Base-by-base conservation (phyloP, 2,113 vertebrate genomes). In the Nannobrachium achirus region DNA sequence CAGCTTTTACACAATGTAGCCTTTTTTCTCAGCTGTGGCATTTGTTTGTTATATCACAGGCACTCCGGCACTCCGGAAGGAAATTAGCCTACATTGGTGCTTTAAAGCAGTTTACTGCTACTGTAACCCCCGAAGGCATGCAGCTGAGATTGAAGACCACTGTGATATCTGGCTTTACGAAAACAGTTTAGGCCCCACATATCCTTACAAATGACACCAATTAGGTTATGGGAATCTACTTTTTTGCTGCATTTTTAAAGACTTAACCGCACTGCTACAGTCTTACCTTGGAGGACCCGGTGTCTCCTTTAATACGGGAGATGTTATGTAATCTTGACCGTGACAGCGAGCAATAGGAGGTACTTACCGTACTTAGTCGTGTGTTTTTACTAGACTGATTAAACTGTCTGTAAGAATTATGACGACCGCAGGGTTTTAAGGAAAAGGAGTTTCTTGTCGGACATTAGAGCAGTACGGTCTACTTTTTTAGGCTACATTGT, bases 21-120 rank as follows among this genome's bases (percentile, higher is more conserved):
- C 25, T 53, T 53, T 13, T 53, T 13, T 19, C 20, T 53, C 19
- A 4, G 1, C 49, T 18, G 19, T 25, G 51, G 8, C 10, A 53
- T 40, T 57, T 57, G 38, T 40, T 57, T 57, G 38, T 57, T 53
- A 53, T 57, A 40, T 57, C 38, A 41, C 56, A 40, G 38, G 8
- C 51, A 25, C 18, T 20, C 19, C 3, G 38, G 8, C 51, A 25
- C 18, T 20, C 19, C 3, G 51, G 51, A 53, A 53, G 51, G 56
- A 57, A 57, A 57, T 57, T 38, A 4, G 25, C 25, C 25, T 33
- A 40, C 56, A 57, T 39, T 38, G 53, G 25, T 3, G 10, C 56
- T 40, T 14, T 57, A 33, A 53, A 53, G 10, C 18, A 25, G 18
- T 53, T 53, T 53, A 25, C 51, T 53, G n/a, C n/a, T 16, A n/a